Evolutionary conservation across 2,113 vertebrate genomes (phyloP), one percentile per base, ranked within the genome.

Genomic region (Rhegmatorhina hoffmannsi): DNA sequence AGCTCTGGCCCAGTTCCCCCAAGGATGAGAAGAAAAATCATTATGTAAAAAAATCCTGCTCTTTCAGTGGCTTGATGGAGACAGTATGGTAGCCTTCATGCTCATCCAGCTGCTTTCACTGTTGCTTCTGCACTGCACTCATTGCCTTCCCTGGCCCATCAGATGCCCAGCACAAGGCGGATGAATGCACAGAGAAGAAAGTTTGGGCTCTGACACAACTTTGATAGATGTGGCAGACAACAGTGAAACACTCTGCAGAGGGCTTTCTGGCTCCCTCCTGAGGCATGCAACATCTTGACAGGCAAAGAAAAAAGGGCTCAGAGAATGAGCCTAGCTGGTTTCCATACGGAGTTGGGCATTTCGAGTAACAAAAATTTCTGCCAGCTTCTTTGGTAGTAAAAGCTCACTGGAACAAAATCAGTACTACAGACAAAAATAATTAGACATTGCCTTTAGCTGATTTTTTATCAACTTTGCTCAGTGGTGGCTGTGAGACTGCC

Each of bases 131-230:
- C 1, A 2, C 19, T 18, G 13, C 2, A 7, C 26, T 25, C 11
- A 20, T 3, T 0, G 0, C 63, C 46, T 21, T 53, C 50, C n/a
- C 78, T 2, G n/a, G 49, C 31, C 47, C 11, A 7, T 4, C 0
- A 0, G 29, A 77, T 3, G 43, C 13, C 9, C 38, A 7, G 38
- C 0, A 1, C 1, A 31, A 79, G 58, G 17, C 0, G 5, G 6
- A 21, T 4, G 25, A 49, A 34, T 0, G 1, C 0, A 1, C 33
- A 28, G 21, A 34, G 69, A 87, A 67, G 34, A 7, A 84, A 79
- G 29, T 19, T 14, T 47, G 44, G 52, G 56, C 58, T 78, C 52
- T 1, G 5, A 72, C 43, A 34, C 21, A 6, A n/a, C 19, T 75
- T 17, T 44, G 66, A 75, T 4, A 49, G 47, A 52, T 8, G 52